Conservation (phyloP, 2,113 vertebrate species). For the Platysteira castanea region DNA sequence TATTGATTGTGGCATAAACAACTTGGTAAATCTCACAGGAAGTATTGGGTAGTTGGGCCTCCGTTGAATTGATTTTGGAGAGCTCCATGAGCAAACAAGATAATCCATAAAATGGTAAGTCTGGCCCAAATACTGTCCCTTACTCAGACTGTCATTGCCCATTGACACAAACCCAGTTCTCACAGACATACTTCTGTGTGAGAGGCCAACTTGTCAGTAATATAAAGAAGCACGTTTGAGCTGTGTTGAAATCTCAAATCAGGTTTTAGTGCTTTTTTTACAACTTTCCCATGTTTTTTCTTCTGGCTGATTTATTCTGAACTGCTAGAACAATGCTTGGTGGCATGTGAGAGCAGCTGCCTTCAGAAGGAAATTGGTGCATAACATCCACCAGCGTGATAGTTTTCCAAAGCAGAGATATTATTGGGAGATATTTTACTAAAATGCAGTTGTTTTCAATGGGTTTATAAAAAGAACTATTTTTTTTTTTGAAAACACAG, state of each 20-base stretch:
- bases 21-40: neutral
- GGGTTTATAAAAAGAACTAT: neutral
- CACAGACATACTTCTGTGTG: neutral
- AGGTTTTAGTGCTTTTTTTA: neutral
- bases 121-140: neutral
- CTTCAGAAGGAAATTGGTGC: neutral
- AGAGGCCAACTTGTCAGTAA: neutral
- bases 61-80: neutral
- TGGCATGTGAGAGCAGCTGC: neutral
- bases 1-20: neutral
- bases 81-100: neutral
- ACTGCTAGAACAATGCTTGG: neutral
- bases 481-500: neutral
- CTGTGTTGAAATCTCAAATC: neutral
- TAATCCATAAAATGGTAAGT: neutral
- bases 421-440: neutral
- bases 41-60: neutral
- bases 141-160: neutral
- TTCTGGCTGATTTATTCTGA: neutral
- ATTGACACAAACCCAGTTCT: neutral
- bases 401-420: neutral
- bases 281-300: neutral
- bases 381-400: fast-evolving
- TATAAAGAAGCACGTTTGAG: neutral
- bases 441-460: neutral